Percentiles rank a stretch among this genome's conserved stretches.
Evolutionary conservation across 2,113 vertebrate genomes (phyloP).

Genomic region (Spea bombifrons): DNA sequence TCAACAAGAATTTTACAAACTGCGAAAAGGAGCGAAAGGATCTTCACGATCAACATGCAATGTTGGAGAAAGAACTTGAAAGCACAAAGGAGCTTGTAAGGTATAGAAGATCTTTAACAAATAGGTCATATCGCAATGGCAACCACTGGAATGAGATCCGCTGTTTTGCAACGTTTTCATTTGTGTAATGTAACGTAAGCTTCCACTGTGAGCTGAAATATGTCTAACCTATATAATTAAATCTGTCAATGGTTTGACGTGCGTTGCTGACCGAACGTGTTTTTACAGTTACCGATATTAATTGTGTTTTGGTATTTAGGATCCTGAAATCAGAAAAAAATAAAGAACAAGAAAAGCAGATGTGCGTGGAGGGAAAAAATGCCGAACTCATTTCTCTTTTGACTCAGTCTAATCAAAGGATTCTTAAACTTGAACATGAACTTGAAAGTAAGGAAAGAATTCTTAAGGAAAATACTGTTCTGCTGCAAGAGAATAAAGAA

Average conservation of each 20-base stretch:
- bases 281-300: too few relatives aligned
- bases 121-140: too few relatives aligned
- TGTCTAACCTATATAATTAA: too few relatives aligned
- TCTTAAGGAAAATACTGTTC: constrained; percentile 61
- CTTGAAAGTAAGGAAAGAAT: constrained; percentile 64
- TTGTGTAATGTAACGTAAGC: too few relatives aligned
- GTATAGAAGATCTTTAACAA: constrained; percentile 56
- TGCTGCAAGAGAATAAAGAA: constrained; percentile 56
- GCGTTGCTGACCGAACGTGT: too few relatives aligned
- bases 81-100: constrained; percentile 69
- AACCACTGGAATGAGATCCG: too few relatives aligned
- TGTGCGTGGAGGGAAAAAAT: constrained; percentile 61
- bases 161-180: too few relatives aligned
- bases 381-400: constrained; percentile 66
- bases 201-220: too few relatives aligned
- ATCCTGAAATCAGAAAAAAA: constrained; percentile 69
- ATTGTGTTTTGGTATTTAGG: constrained; percentile 54
- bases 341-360: constrained; percentile 61
- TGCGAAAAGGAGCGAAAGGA: constrained; percentile 77
- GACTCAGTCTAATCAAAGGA: constrained; percentile 63
- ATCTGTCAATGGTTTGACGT: too few relatives aligned
- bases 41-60: constrained; percentile 68
- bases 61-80: constrained; percentile 69
- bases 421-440: constrained; percentile 69
- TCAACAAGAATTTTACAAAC: constrained; percentile 71